Base-by-base conservation (phyloP, 2,888 invertebrate genomes). In the Heteropelma amictum region DNA sequence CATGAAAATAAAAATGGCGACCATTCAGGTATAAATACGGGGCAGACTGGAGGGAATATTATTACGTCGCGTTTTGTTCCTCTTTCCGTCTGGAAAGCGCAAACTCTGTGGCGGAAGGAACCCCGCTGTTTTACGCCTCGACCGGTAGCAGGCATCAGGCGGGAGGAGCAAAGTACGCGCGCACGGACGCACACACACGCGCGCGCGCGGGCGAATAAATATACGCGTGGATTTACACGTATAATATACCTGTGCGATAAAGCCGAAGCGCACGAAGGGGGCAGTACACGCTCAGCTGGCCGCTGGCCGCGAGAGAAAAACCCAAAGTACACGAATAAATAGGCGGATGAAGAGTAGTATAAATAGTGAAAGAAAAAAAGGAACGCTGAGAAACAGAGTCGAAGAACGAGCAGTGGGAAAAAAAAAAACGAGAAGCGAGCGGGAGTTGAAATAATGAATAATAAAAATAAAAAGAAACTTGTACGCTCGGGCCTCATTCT, bases 41-140 rank as follows among this genome's bases (percentile, higher is more conserved):
- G 10, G 21, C 21, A 14, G 45, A 17, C n/a, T 14, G 7, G 33
- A 21, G 26, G 7, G 23, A 60, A 56, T 40, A 21, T 30, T 2
- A 53, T 38, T 12, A 28, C 5, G 17, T 8, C 23, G 26, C 26
- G 35, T 61, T 63, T 49, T 60, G 26, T 61, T 67, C 23, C 61
- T 68, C 40, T 40, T 68, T 67, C 51, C 23, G 54, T 67, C 72
- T 68, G 56, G 49, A 61, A 63, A 68, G 54, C 40, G 47, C 54
- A 63, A 42, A 47, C 61, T 63, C n/a, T n/a, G n/a, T n/a, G n/a
- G 61, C 42, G 56, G 30, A 58, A 64, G 72, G 65, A 65, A 35
- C 74, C 76, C 74, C 54, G 75, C 76, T 77, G 76, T 77, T 77
- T 77, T 71, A 73, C 75, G 72, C 75, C 47, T 76, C 70, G 76